These are phyloP conservation scores for Heterotis niloticus DNA, from an alignment of 2,113 vertebrate species.

Conservation along the genomic window DNA sequence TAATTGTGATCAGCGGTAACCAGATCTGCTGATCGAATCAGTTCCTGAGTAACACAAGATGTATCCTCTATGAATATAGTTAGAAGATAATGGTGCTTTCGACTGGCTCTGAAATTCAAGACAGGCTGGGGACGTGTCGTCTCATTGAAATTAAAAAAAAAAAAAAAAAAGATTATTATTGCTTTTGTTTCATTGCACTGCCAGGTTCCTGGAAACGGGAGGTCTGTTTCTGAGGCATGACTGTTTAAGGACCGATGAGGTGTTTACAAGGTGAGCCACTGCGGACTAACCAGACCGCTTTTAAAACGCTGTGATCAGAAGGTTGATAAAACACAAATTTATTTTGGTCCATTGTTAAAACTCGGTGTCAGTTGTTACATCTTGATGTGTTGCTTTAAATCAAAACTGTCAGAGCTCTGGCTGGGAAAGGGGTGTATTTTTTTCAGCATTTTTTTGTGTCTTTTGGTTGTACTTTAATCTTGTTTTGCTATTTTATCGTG, in stretches of 20 bases:
- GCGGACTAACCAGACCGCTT: background rate
- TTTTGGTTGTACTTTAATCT: background rate
- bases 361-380: background rate
- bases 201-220: constrained; percentile 6
- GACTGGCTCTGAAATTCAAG: constrained; percentile 50
- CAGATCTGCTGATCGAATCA: constrained; percentile 51
- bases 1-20: constrained; percentile 51
- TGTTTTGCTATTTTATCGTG: background rate
- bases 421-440: background rate
- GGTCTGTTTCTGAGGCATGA: background rate
- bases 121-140: constrained; percentile 19
- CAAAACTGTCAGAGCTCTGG: background rate
- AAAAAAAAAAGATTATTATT: constrained; percentile 21
- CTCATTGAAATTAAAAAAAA: constrained; percentile 38
- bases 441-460: background rate
- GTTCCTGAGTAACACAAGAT: constrained; percentile 57
- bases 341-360: background rate
- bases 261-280: background rate
- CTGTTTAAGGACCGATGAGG: background rate
- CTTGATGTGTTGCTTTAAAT: background rate
- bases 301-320: background rate
- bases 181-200: constrained; percentile 11
- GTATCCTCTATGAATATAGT: constrained; percentile 55
- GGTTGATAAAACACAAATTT: background rate
- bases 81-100: constrained; percentile 57